A percentile compares a stretch with the other conserved stretches of the same genome.
These are phyloP conservation scores for Eclectus roratus DNA, from an alignment of 2,113 vertebrate species.

Conservation along the genomic window DNA sequence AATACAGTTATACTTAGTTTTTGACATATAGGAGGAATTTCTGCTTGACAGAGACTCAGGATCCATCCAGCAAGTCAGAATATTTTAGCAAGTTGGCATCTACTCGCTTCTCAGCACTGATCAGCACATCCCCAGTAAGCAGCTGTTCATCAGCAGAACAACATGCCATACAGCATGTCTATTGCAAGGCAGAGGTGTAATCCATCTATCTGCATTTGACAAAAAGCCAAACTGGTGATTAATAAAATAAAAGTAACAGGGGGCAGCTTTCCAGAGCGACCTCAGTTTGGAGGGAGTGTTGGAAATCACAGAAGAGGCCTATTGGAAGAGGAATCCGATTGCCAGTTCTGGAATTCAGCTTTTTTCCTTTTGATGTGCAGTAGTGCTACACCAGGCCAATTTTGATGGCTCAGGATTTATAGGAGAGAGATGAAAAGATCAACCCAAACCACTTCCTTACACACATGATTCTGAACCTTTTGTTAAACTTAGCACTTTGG, in stretches of 20 bases:
- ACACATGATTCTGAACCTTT: not conserved
- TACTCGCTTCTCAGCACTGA: not conserved
- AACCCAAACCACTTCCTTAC: not conserved
- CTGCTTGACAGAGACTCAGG: not conserved
- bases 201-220: not conserved
- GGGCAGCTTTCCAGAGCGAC: not conserved
- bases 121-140: not conserved
- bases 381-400: not conserved
- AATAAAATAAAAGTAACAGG: not conserved
- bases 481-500: not conserved
- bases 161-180: not conserved
- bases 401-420: not conserved
- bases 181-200: not conserved
- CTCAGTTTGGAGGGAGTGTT: not conserved
- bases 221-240: not conserved
- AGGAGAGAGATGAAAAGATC: not conserved
- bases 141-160: not conserved
- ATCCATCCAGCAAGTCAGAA: not conserved
- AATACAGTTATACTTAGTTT: not conserved
- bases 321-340: not conserved
- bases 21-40: not conserved
- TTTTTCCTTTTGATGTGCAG: not conserved
- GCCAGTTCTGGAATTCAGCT: not conserved
- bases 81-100: slow-evolving; percentile 4
- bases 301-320: not conserved